phyloP scores from a whole-genome alignment of 2,113 vertebrate species.

The Holacanthus passer region DNA sequence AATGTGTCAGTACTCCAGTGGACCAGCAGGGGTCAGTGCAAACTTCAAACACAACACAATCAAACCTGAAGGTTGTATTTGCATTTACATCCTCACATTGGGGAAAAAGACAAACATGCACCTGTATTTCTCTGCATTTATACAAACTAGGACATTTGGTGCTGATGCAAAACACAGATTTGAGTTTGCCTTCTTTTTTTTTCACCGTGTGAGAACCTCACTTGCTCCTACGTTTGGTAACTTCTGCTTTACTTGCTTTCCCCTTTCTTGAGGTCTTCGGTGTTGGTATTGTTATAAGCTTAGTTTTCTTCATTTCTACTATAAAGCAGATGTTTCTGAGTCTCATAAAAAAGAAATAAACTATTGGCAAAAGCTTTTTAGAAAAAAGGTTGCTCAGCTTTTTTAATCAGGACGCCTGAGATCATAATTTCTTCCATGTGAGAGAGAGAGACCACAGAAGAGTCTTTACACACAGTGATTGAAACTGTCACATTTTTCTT shows the following conservation, averaged over 20 bases:
- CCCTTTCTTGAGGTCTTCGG: background rate
- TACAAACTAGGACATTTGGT: background rate
- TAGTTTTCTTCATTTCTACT: background rate
- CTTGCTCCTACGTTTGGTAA: background rate
- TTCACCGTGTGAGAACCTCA: background rate
- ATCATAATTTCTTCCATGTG: too few species aligned
- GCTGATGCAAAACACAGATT: background rate
- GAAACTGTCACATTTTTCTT: too few species aligned
- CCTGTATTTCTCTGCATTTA: background rate
- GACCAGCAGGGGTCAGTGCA: constrained; percentile 38
- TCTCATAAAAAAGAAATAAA: too few species aligned
- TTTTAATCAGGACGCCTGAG: too few species aligned
- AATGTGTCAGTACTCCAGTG: background rate
- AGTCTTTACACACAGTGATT: too few species aligned
- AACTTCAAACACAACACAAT: background rate
- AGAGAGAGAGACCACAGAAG: too few species aligned
- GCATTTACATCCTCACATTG: too few species aligned
- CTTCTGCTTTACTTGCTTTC: constrained; percentile 8
- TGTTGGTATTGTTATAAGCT: background rate
- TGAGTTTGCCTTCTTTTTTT: background rate
- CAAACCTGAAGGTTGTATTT: background rate
- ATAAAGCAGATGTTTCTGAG: background rate
- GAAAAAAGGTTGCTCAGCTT: too few species aligned
- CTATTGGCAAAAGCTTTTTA: too few species aligned
- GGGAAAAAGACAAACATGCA: background rate